phyloP scores from a whole-genome alignment of 1,140 invertebrate genomes.

The Zaprionus davidi region DNA sequence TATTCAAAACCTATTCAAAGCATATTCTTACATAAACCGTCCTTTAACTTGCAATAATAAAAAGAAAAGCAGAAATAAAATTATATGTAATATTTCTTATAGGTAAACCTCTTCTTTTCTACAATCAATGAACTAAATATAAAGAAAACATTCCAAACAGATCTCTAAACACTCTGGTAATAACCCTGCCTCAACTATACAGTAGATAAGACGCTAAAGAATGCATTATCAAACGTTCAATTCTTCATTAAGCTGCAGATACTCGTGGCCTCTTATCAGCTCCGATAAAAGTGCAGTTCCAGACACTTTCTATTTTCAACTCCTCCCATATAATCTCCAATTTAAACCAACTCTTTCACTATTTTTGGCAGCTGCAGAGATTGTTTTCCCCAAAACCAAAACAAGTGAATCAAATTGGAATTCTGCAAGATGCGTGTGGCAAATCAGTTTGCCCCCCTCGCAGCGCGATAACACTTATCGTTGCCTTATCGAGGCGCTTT shows the following conservation, averaged over 20 bases:
- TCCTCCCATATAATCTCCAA: not conserved
- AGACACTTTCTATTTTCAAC: not conserved
- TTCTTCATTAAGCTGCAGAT: not conserved
- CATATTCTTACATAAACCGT: no score
- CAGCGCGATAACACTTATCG: constrained; percentile 48
- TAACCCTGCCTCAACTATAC: not conserved
- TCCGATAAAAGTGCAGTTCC: not conserved
- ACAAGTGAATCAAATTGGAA: not conserved
- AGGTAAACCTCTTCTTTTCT: no score
- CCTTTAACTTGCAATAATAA: no score
- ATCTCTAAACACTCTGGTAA: no score
- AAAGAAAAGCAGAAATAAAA: no score
- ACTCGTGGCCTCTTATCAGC: not conserved
- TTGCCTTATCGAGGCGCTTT: constrained; percentile 47
- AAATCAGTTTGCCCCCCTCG: constrained; percentile 10
- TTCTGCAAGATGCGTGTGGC: not conserved
- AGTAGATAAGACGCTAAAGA: not conserved
- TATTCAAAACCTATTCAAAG: no score
- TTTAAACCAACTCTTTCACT: not conserved
- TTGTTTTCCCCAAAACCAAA: not conserved
- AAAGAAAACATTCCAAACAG: no score
- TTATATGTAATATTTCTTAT: no score
- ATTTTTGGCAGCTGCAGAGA: not conserved
- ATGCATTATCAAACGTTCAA: not conserved
- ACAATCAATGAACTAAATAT: no score